Evolutionary conservation across 92 coral and sea anemone genomes (phyloP).

Genomic region (Ricordea florida): DNA sequence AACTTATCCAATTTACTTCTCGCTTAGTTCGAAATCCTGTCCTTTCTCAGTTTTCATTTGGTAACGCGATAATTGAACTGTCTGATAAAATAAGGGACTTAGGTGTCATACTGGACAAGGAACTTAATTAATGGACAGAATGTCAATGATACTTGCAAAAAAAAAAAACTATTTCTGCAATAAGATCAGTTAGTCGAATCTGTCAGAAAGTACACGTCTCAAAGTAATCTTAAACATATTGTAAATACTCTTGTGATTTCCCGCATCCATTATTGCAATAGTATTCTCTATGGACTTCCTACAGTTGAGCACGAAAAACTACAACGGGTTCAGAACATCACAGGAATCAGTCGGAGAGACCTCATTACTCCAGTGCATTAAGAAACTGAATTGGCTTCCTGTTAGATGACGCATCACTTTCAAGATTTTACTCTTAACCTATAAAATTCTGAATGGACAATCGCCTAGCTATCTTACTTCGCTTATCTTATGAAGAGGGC

Average conservation of each 20-base stretch:
- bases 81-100: not conserved
- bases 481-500: no score
- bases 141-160: no score
- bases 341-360: no score
- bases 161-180: no score
- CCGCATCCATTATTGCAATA: not conserved
- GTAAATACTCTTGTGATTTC: not conserved
- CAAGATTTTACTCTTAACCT: no score
- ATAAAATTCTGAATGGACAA: no score
- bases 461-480: no score
- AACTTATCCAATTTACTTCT: not conserved
- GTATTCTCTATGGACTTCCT: constrained; percentile 1
- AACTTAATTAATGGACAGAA: not conserved
- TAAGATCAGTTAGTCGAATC: no score
- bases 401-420: no score
- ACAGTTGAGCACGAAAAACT: not conserved
- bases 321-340: not conserved
- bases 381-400: no score
- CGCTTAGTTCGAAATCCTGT: not conserved
- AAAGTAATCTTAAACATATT: not conserved
- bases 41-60: not conserved
- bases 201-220: not conserved
- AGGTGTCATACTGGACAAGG: not conserved
- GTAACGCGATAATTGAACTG: not conserved
- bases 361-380: no score